Evolutionary conservation across 2,888 invertebrate genomes (phyloP).

Genomic region (Mythimna vitellina): DNA sequence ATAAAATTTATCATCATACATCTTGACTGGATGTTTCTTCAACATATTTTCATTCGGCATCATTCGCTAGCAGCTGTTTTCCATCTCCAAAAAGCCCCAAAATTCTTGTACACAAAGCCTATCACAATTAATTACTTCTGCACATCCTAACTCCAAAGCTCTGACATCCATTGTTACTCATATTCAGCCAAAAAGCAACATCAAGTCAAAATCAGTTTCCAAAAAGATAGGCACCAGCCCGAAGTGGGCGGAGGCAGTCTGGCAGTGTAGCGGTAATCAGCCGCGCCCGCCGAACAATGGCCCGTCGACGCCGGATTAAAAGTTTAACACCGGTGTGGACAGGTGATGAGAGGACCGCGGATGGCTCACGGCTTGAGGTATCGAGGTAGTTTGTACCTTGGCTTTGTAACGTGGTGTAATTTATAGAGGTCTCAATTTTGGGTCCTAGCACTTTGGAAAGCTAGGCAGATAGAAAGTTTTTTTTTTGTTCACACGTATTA

Average conservation of each 20-base stretch:
- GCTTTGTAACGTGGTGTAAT: neutral
- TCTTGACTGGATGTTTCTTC: too few relatives aligned
- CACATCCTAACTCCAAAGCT: conserved; percentile 18
- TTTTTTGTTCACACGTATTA: too few relatives aligned
- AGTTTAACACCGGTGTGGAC: conserved; percentile 70
- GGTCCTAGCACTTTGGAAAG: too few relatives aligned
- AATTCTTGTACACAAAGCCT: neutral
- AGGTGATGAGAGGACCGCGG: conserved; percentile 63
- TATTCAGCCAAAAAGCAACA: conserved; percentile 20
- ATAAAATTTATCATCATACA: too few relatives aligned
- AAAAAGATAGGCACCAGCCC: conserved; percentile 54
- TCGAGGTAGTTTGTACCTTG: conserved; percentile 8
- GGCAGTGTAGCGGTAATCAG: conserved; percentile 76
- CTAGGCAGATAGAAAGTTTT: too few relatives aligned
- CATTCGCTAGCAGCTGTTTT: neutral
- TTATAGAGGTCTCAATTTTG: too few relatives aligned
- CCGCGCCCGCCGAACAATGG: conserved; percentile 79
- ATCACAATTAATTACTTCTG: conserved; percentile 27
- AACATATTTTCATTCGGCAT: neutral
- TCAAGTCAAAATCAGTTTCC: conserved; percentile 37
- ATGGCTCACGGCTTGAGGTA: too few relatives aligned
- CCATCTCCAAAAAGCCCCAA: neutral
- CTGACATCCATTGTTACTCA: conserved; percentile 36
- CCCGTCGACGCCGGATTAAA: conserved; percentile 84
- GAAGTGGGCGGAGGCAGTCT: conserved; percentile 62